These are phyloP conservation scores for Ormyrus thymus DNA, from an alignment of 2,888 invertebrate species.

Conservation along the genomic window DNA sequence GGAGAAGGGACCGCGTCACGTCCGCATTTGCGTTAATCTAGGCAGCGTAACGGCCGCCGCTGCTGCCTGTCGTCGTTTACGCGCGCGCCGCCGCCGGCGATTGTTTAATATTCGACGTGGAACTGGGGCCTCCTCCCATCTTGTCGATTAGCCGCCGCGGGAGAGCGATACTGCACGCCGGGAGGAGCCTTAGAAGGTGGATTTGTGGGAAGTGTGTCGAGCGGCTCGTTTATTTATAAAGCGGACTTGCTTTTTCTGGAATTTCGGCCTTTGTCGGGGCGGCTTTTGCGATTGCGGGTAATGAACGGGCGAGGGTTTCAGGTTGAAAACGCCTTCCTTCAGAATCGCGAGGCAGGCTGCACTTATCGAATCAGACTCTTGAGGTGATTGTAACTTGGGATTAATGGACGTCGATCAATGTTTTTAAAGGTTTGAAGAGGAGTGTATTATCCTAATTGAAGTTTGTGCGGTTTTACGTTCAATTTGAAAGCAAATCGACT, in stretches of 20 bases:
- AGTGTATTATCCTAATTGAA: not conserved
- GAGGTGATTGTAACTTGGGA: too few species aligned
- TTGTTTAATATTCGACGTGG: conserved; percentile 43
- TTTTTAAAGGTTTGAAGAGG: too few species aligned
- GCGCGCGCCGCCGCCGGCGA: conserved; percentile 38
- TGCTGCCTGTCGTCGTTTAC: conserved; percentile 6
- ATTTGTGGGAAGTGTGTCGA: too few species aligned
- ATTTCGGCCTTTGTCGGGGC: too few species aligned
- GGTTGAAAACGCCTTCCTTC: too few species aligned
- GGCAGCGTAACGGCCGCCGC: not conserved
- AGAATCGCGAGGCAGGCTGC: not conserved
- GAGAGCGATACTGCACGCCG: not conserved
- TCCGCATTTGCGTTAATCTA: conserved; percentile 73
- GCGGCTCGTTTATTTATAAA: too few species aligned
- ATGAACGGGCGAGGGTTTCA: too few species aligned
- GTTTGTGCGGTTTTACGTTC: too few species aligned
- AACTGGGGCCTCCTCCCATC: conserved; percentile 24
- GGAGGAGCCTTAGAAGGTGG: not conserved
- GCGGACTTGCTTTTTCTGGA: too few species aligned
- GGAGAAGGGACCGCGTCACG: conserved; percentile 66
- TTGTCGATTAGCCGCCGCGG: not conserved
- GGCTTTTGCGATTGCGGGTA: too few species aligned
- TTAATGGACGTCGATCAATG: too few species aligned
- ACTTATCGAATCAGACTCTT: not conserved
- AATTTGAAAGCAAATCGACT: too few species aligned